A percentile compares a stretch with the other conserved stretches of the same genome.
Conservation (phyloP, 2,797 vertebrate species). For the Schizopygopsis pylzovi region DNA sequence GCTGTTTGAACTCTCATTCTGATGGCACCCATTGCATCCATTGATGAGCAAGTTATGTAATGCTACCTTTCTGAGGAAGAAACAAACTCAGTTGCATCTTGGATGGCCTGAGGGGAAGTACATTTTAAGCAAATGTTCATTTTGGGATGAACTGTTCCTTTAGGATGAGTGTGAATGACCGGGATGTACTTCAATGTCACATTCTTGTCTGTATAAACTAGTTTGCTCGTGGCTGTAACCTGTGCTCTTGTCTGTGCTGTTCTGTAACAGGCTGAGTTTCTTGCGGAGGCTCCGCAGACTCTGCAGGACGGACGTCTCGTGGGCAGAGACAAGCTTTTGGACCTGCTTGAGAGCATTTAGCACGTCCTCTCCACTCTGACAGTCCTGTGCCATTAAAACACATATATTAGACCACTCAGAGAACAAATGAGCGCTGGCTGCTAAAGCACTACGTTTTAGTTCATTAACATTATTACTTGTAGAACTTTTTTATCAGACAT, state of each 20-base stretch:
- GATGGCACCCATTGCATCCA: background rate
- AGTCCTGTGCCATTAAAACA: slow-evolving; percentile 72
- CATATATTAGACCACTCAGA: background rate
- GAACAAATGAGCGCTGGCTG: background rate
- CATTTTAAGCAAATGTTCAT: background rate
- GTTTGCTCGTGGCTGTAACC: background rate
- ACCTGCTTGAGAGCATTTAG: slow-evolving; percentile 76
- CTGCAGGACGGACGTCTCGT: slow-evolving; percentile 80
- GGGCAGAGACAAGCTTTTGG: slow-evolving; percentile 81
- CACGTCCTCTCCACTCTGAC: slow-evolving; percentile 74
- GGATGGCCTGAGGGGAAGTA: background rate
- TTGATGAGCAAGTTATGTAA: background rate
- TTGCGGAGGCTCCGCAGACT: slow-evolving; percentile 74
- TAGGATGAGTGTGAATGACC: background rate
- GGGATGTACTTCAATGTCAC: background rate
- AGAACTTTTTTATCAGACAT: background rate
- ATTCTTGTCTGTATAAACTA: background rate
- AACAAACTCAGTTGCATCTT: background rate
- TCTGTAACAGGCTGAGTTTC: slow-evolving; percentile 79
- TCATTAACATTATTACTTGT: background rate
- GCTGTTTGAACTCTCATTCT: background rate
- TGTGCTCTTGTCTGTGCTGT: slow-evolving; percentile 58
- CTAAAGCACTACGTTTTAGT: background rate
- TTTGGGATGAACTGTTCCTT: background rate
- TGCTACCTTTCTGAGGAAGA: background rate